Conservation (phyloP, 2,888 invertebrate species). For the Pseudeuparius sepicola region DNA sequence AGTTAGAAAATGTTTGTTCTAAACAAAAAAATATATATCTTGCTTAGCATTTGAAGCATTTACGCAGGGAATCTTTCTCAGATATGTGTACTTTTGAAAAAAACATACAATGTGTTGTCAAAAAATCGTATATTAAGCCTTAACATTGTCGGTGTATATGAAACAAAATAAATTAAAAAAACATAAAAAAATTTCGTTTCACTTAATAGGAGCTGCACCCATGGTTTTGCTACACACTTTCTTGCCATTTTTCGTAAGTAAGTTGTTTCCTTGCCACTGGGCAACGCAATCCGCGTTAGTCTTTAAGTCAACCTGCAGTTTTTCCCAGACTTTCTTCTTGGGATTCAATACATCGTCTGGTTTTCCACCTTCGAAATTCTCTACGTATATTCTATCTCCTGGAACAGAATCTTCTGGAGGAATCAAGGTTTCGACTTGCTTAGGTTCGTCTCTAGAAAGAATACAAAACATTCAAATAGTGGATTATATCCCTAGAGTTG, state of each 20-base stretch:
- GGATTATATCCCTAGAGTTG: no score
- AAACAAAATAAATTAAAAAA: conserved; percentile 11
- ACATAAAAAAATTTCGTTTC: conserved; percentile 27
- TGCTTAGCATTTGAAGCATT: no score
- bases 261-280: conserved; percentile 75
- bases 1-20: no score
- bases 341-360: conserved; percentile 86
- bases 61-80: no score
- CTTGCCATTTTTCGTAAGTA: conserved; percentile 66
- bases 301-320: conserved; percentile 69
- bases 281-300: conserved; percentile 62
- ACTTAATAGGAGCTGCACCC: conserved; percentile 78
- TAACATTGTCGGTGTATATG: no score
- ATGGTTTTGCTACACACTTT: conserved; percentile 64
- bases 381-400: conserved; percentile 76
- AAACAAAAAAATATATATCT: no score
- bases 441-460: conserved; percentile 54
- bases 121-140: no score
- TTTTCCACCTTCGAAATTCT: conserved; percentile 66
- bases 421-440: conserved; percentile 74
- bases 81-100: no score
- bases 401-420: conserved; percentile 66
- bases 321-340: conserved; percentile 95
- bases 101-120: no score
- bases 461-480: no score